A percentile compares a stretch with the other conserved stretches of the same genome.
phyloP scores from a whole-genome alignment of 2,888 invertebrate species.

The Sinopyrophorus schimmeli region DNA sequence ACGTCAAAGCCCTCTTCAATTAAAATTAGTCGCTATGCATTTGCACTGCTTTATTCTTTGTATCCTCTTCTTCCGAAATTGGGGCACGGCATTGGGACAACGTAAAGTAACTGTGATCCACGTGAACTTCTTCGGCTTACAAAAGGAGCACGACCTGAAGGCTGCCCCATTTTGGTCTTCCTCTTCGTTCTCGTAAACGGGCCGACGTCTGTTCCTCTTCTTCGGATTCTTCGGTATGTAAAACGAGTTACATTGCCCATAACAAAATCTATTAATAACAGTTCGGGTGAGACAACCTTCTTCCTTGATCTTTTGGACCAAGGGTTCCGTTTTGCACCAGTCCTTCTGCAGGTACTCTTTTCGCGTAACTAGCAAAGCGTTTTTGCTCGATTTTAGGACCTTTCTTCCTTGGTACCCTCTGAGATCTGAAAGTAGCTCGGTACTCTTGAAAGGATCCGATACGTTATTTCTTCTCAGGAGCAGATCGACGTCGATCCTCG shows the following conservation, averaged over 20 bases:
- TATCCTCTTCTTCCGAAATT: slow-evolving; percentile 65
- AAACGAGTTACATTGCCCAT: slow-evolving; percentile 80
- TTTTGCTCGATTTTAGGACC: slow-evolving; percentile 66
- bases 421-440: slow-evolving; percentile 51
- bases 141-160: slow-evolving; percentile 73
- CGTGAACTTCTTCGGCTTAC: slow-evolving; percentile 67
- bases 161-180: slow-evolving; percentile 63
- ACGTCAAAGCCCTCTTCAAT: slow-evolving; percentile 22
- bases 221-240: slow-evolving; percentile 72
- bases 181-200: slow-evolving; percentile 48
- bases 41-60: slow-evolving; percentile 72
- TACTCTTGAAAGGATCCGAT: slow-evolving; percentile 45
- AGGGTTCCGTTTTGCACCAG: slow-evolving; percentile 74
- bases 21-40: slow-evolving; percentile 51
- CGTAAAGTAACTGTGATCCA: slow-evolving; percentile 68
- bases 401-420: slow-evolving; percentile 60
- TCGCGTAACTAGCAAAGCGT: slow-evolving; percentile 67
- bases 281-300: slow-evolving; percentile 70
- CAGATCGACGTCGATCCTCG: slow-evolving; percentile 47
- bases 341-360: slow-evolving; percentile 70
- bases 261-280: slow-evolving; percentile 73
- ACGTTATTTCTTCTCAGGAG: slow-evolving; percentile 50
- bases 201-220: slow-evolving; percentile 42
- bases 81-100: slow-evolving; percentile 66
- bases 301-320: slow-evolving; percentile 71